Evolutionary conservation across 2,797 vertebrate species (phyloP), one percentile per base, ranked within the genome.

Genomic region (Otolemur crassicaudatus): DNA sequence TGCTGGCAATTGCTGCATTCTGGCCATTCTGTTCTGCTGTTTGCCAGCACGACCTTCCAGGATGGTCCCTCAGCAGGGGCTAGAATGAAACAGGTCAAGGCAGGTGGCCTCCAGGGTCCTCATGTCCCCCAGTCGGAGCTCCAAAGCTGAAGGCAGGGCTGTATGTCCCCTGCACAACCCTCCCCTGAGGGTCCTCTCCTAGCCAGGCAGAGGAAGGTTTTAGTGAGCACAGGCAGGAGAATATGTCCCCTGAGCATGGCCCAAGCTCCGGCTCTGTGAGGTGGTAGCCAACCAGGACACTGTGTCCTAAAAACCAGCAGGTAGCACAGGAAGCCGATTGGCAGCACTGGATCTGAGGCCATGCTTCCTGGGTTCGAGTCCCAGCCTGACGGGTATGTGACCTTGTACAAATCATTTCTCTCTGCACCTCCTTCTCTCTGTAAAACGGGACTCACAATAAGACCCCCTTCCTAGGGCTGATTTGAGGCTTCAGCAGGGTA

Each of bases 41-140:
- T 86, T 92, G 89, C 94, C 96, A 87, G 83, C 88, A 53, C 2
- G 10, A 37, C 81, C 92, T 96, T 95, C 85, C 83, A 93, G 87
- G 93, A 94, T 46, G 86, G 80, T 85, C 91, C 95, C 86, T 94
- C 49, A 9, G 86, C 1, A 2, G 91, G 76, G 70, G 53, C 89
- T 22, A 12, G 77, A 43, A 70, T 31, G 22, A 87, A 97, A 87
- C 76, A 37, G 72, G 61, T 58, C 1, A 0, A 23, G 20, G 83
- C 80, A 94, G 75, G 80, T 72, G 75, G 79, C 60, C 75, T 97
- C 88, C 4, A 1, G 84, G 85, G 49, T 34, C 56, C 0, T 1
- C 56, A 70, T 83, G 46, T 76, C 61, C 56, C 63, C 13, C 12
- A 12, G 49, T 60, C 72, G 72, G 92, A n/a, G 46, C 58, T 91